phyloP scores from a whole-genome alignment of 2,888 invertebrate genomes.

The Brachycybe producta region DNA sequence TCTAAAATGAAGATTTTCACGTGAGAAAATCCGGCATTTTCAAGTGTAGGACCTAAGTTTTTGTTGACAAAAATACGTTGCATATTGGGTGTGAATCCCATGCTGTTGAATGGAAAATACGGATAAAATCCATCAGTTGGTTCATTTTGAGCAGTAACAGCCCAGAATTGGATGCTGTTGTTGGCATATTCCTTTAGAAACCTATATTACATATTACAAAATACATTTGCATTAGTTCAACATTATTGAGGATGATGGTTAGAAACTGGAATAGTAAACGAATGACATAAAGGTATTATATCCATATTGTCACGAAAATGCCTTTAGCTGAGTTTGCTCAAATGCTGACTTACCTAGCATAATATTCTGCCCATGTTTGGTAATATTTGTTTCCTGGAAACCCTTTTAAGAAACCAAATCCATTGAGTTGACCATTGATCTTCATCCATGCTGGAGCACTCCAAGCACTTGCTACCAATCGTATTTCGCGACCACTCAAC shows the following conservation, averaged over 20 bases:
- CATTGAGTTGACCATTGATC: slow-evolving; percentile 34
- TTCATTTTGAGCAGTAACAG: slow-evolving; percentile 75
- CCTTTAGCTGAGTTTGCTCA: neutral
- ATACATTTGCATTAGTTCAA: too few species aligned
- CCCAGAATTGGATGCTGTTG: slow-evolving; percentile 48
- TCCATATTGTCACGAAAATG: neutral
- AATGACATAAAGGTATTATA: neutral
- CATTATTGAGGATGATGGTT: too few species aligned
- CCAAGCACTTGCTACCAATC: slow-evolving; percentile 42
- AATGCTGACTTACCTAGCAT: slow-evolving; percentile 1
- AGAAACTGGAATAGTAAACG: too few species aligned
- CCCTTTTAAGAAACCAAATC: slow-evolving; percentile 29
- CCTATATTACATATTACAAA: slow-evolving; percentile 26
- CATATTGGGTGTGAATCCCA: slow-evolving; percentile 55
- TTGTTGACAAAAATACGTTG: slow-evolving; percentile 54
- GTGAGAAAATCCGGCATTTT: slow-evolving; percentile 41
- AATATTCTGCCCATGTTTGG: slow-evolving; percentile 8
- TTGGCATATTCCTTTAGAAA: slow-evolving; percentile 37
- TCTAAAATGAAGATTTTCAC: slow-evolving; percentile 60
- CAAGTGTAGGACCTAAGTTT: slow-evolving; percentile 60
- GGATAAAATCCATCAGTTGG: slow-evolving; percentile 53
- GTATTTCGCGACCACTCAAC: slow-evolving; percentile 24
- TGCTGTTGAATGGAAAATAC: slow-evolving; percentile 50
- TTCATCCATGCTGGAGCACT: slow-evolving; percentile 46
- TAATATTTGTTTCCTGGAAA: slow-evolving; percentile 19